A percentile compares a stretch with the other conserved stretches of the same genome.
Conservation (phyloP, 1,140 invertebrate genomes). For the Philotrypesis tridentata region DNA sequence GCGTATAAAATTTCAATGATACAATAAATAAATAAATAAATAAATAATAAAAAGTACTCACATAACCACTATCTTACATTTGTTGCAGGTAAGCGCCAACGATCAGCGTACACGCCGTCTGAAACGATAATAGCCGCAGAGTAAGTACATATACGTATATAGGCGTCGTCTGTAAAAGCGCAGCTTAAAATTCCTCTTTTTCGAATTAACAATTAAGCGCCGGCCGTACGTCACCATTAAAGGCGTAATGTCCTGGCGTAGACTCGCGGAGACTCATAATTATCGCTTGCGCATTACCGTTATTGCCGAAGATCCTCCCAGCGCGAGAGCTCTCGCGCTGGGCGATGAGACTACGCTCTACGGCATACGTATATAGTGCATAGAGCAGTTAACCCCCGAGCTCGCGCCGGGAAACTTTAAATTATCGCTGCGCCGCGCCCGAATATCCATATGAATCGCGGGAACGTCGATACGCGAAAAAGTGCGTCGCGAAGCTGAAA, state of each 20-base stretch:
- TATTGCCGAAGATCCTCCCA: not conserved
- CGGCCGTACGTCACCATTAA: not conserved
- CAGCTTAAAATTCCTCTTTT: not conserved
- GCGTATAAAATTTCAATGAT: too few species aligned
- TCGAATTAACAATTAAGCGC: not conserved
- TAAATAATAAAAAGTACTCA: not conserved
- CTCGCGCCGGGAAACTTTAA: not conserved
- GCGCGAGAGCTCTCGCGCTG: not conserved
- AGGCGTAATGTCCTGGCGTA: not conserved
- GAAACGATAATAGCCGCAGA: too few species aligned
- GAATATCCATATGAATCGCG: constrained; percentile 1
- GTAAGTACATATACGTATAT: too few species aligned
- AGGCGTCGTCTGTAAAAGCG: too few species aligned
- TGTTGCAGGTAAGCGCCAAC: too few species aligned
- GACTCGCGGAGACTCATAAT: not conserved
- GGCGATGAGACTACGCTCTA: too few species aligned
- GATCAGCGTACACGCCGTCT: too few species aligned
- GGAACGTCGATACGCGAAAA: not conserved
- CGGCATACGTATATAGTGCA: too few species aligned
- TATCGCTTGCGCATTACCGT: not conserved
- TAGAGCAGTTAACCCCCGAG: not conserved
- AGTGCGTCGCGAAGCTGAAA: not conserved
- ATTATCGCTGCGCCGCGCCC: not conserved
- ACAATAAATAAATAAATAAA: not conserved
- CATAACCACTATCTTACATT: not conserved